These are phyloP conservation scores for Laspeyria flexula DNA, from an alignment of 2,888 invertebrate genomes.

Conservation along the genomic window DNA sequence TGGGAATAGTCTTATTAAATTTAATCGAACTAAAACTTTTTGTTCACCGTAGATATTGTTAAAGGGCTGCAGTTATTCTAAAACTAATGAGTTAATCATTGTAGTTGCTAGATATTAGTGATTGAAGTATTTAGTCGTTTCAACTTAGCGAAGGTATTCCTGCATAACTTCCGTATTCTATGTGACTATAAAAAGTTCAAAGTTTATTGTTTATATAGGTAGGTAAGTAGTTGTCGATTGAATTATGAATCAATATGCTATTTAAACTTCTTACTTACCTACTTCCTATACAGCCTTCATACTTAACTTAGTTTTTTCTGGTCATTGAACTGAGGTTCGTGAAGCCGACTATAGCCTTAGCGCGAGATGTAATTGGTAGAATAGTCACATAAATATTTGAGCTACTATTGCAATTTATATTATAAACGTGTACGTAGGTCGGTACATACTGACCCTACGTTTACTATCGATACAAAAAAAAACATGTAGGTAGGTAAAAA, in stretches of 20 bases:
- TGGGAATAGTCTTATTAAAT: constrained; percentile 12
- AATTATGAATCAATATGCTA: background rate
- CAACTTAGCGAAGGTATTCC: no score
- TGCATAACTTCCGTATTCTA: background rate
- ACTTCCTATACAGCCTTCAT: constrained; percentile 14
- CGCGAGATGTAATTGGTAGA: constrained; percentile 33
- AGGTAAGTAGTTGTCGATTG: background rate
- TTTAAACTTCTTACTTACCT: background rate
- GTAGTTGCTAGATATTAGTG: background rate
- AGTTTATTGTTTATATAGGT: background rate
- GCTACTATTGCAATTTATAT: no score
- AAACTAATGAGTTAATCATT: background rate
- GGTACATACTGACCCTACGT: no score
- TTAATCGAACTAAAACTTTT: constrained; percentile 28
- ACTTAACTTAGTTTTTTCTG: constrained; percentile 44
- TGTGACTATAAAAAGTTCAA: background rate
- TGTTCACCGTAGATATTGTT: background rate
- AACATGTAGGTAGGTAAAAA: no score
- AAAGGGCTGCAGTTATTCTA: background rate
- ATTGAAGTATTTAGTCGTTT: no score
- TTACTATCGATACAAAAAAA: no score
- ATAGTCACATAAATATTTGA: no score
- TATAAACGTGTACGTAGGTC: no score
- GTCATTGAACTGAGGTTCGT: constrained; percentile 65
- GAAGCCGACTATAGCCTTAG: constrained; percentile 60